These are phyloP conservation scores for Botrylloides violaceus DNA, from an alignment of 23 tunicate species.

Conservation along the genomic window DNA sequence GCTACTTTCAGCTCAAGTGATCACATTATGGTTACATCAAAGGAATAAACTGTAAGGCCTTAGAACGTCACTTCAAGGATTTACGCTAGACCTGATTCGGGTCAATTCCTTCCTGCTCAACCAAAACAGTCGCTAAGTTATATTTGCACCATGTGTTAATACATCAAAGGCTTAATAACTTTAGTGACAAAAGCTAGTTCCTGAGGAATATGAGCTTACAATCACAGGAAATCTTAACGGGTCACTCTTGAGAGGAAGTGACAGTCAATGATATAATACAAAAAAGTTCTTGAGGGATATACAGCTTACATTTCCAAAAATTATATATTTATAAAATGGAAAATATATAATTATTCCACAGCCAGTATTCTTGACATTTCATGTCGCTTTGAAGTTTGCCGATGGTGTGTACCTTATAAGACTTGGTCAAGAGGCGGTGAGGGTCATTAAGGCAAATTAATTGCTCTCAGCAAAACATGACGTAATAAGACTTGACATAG, in stretches of 20 bases:
- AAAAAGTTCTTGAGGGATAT: neutral
- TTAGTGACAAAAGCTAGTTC: conserved; percentile 2
- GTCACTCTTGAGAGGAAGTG: neutral
- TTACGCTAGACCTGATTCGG: neutral
- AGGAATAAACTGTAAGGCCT: neutral
- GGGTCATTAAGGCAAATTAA: neutral
- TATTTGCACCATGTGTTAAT: neutral
- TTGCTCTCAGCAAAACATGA: neutral
- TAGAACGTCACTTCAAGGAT: neutral
- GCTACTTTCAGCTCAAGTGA: neutral
- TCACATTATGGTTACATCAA: neutral
- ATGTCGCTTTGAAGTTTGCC: neutral
- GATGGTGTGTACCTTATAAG: neutral
- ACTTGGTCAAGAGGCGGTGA: neutral
- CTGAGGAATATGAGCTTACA: neutral
- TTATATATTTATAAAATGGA: no score
- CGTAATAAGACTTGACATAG: neutral
- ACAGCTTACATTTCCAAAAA: neutral
- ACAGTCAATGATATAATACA: neutral
- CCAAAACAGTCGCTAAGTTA: neutral
- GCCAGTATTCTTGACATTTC: no score
- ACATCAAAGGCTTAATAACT: neutral
- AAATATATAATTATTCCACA: no score
- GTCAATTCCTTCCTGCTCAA: neutral
- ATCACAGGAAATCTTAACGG: neutral